Percentiles rank a stretch among this genome's conserved stretches.
phyloP scores from a whole-genome alignment of 2,888 invertebrate species.

The Endotricha flammealis region DNA sequence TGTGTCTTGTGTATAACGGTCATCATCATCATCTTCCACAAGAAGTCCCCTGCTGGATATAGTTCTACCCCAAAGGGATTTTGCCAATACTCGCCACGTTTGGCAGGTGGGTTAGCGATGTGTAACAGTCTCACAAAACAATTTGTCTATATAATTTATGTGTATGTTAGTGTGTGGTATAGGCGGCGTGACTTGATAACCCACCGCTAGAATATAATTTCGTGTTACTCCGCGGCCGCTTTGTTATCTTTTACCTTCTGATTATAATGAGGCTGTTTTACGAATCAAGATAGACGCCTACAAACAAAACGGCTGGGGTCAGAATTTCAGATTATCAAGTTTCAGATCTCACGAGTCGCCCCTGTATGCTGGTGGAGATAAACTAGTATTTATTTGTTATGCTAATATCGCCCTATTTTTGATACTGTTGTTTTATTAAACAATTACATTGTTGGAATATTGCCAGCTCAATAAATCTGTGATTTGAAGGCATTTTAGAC shows the following conservation, averaged over 20 bases:
- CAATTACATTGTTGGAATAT: conserved; percentile 1
- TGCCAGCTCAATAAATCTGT: too few species aligned
- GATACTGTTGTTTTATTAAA: not conserved
- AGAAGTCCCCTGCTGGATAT: too few species aligned
- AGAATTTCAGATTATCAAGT: conserved; percentile 11
- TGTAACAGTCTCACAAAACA: too few species aligned
- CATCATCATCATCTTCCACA: too few species aligned
- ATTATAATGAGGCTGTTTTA: conserved; percentile 11
- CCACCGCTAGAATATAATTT: not conserved
- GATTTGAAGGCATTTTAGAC: too few species aligned
- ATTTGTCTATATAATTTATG: not conserved
- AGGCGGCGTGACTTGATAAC: not conserved
- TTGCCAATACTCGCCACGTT: too few species aligned
- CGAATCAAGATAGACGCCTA: conserved; percentile 10
- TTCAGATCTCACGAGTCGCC: conserved; percentile 9
- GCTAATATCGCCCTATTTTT: conserved; percentile 5
- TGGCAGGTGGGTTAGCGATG: too few species aligned
- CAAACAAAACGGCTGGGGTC: conserved; percentile 9
- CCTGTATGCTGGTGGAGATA: conserved; percentile 5
- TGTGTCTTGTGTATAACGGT: too few species aligned
- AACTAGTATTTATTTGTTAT: conserved; percentile 10
- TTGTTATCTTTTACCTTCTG: conserved; percentile 10
- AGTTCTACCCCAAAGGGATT: too few species aligned
- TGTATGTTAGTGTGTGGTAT: conserved; percentile 6
- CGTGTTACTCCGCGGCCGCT: conserved; percentile 5